A percentile compares a stretch with the other conserved stretches of the same genome.
phyloP scores from a whole-genome alignment of 2,113 vertebrate genomes.

The Nicator chloris region DNA sequence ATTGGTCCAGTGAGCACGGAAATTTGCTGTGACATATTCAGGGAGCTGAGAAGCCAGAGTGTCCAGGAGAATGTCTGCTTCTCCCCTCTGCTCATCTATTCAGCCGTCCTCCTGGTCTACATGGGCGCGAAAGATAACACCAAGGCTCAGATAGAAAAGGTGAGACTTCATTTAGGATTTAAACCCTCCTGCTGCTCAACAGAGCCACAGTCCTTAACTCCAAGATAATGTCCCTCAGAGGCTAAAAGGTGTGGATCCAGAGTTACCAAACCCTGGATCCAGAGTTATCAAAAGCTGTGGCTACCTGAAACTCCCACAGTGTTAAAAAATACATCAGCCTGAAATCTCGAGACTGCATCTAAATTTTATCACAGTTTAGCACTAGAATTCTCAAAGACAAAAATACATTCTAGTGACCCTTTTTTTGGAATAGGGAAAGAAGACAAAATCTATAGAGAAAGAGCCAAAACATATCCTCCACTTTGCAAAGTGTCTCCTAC shows the following conservation, averaged over 20 bases:
- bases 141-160: conserved; percentile 82
- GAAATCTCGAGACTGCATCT: not conserved
- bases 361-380: not conserved
- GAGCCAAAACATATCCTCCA: not conserved
- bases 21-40: conserved; percentile 78
- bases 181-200: not conserved
- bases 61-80: conserved; percentile 74
- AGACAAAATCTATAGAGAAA: not conserved
- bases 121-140: conserved; percentile 80
- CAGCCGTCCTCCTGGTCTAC: conserved; percentile 80
- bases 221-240: not conserved
- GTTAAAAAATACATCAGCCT: not conserved
- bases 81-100: conserved; percentile 82
- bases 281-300: not conserved
- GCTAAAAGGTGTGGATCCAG: not conserved
- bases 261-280: not conserved
- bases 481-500: not conserved
- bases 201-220: not conserved
- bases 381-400: not conserved
- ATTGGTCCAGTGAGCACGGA: conserved; percentile 71
- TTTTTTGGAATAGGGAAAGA: not conserved
- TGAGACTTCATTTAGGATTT: conserved; percentile 35
- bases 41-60: conserved; percentile 68
- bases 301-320: not conserved
- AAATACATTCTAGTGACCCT: not conserved